Evolutionary conservation across 2,113 vertebrate species (phyloP).

Genomic region (Aldabrachelys gigantea): DNA sequence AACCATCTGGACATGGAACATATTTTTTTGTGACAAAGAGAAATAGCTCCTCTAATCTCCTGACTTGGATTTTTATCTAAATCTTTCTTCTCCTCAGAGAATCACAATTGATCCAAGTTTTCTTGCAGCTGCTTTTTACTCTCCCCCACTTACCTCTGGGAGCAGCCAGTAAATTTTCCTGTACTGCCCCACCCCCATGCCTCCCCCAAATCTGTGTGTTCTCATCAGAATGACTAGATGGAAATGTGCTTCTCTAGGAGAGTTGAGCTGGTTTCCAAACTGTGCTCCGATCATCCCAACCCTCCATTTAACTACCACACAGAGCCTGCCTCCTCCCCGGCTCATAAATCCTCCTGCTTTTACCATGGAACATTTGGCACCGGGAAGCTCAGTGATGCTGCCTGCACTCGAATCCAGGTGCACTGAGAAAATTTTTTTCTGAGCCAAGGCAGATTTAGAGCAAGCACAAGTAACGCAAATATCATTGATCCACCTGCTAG

Average conservation of each 20-base stretch:
- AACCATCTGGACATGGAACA: not conserved
- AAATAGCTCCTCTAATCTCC: not conserved
- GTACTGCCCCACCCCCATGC: slow-evolving; percentile 1
- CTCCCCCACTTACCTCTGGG: not conserved
- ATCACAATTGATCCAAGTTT: not conserved
- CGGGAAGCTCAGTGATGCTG: slow-evolving; percentile 55
- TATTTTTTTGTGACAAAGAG: not conserved
- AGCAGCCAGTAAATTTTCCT: slow-evolving; percentile 6
- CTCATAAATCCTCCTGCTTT: slow-evolving; percentile 46
- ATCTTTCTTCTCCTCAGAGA: slow-evolving; percentile 12
- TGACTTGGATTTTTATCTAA: slow-evolving; percentile 26
- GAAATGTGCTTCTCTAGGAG: slow-evolving; percentile 7
- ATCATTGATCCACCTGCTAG: slow-evolving; percentile 62
- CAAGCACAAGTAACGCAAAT: slow-evolving; percentile 44
- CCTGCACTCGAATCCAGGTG: slow-evolving; percentile 52
- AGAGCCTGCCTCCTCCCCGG: slow-evolving; percentile 47
- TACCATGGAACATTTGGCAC: slow-evolving; percentile 60
- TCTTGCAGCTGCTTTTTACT: slow-evolving; percentile 16
- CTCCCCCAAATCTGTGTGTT: slow-evolving; percentile 20
- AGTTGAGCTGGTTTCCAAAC: slow-evolving; percentile 15
- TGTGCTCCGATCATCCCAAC: slow-evolving; percentile 31
- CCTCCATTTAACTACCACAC: slow-evolving; percentile 42
- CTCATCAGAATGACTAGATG: not conserved
- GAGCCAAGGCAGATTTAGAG: slow-evolving; percentile 62
- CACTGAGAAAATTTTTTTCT: slow-evolving; percentile 31